Conservation (phyloP, 2,888 invertebrate species). For the Rhingia rostrata region DNA sequence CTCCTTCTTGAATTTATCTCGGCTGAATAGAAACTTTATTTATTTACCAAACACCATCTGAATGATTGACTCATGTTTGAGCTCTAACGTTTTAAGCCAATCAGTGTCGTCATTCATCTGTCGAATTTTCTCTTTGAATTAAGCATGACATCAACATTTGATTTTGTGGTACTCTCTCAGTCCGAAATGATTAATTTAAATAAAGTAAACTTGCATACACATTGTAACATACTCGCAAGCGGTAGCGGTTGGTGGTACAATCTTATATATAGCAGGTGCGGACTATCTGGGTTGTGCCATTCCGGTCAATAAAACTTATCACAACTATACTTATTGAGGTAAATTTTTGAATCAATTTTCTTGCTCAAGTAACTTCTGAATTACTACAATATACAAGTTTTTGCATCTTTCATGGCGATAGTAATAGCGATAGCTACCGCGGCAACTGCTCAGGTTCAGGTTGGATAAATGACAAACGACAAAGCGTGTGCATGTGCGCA, state of each 20-base stretch:
- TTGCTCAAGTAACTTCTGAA: constrained; percentile 64
- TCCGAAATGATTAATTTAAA: constrained; percentile 60
- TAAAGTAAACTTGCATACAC: constrained; percentile 44
- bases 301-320: constrained; percentile 56
- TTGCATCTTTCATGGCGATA: constrained; percentile 34
- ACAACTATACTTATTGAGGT: constrained; percentile 35
- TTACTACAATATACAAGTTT: constrained; percentile 45
- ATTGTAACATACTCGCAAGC: background rate
- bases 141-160: constrained; percentile 55
- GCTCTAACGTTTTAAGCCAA: constrained; percentile 23
- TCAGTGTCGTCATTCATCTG: constrained; percentile 64
- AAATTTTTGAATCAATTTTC: constrained; percentile 48
- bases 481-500: constrained; percentile 11
- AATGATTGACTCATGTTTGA: constrained; percentile 42
- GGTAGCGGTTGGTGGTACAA: constrained; percentile 14
- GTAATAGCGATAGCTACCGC: background rate
- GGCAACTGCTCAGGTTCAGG: constrained; percentile 1
- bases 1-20: constrained; percentile 1
- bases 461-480: background rate
- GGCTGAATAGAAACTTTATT: constrained; percentile 15
- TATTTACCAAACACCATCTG: constrained; percentile 28
- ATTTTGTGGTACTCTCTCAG: constrained; percentile 21
- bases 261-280: constrained; percentile 40
- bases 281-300: background rate
- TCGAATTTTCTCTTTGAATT: constrained; percentile 43